Base-by-base conservation (phyloP, 1,140 invertebrate genomes). In the Drosophila virilis region DNA sequence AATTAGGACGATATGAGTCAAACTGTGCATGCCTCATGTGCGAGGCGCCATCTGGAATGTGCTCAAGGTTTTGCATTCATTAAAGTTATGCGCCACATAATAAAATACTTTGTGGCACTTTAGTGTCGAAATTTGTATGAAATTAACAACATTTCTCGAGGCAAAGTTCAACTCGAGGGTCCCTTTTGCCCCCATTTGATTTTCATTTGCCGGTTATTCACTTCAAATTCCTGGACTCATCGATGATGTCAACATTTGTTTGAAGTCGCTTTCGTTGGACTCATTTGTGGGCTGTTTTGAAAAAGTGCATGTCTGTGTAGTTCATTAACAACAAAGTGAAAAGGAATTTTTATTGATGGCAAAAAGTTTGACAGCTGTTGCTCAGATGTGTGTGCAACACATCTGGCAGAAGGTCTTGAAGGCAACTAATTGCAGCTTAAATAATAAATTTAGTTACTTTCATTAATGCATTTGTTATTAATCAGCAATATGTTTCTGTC, bases 1-100 rank as follows among this genome's bases (percentile, higher is more conserved):
- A 89, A 83, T 89, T 89, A 74, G 83, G 78, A 70, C 68, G 51
- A 74, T 55, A 83, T 89, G 83, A 79, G 76, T 83, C 72, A 77
- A 79, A 60, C 17, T 50, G 38, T 10, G 37, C 9, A n/a, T 32
- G 17, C 15, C 32, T 7, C 28, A 66, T 59, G 38, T 37, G 13
- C 33, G 32, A 43, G 70, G 72, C 72, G 62, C 67, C 78, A 70
- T 74, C 74, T 82, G 75, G 52, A 42, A 13, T 37, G 15, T 37
- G 42, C 13, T 61, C 66, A 57, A 76, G 60, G 59, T 66, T 43
- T 51, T 32, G 4, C 6, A 35, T 10, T 46, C 13, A 38, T 48
- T 5, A n/a, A 33, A 33, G 6, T 5, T 32, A n/a, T 50, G n/a
- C 32, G 48, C 17, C 28, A 12, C 40, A 55, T 55, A 65, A 65